Percentiles rank a stretch among this genome's conserved stretches.
Evolutionary conservation across 2,888 invertebrate genomes (phyloP).

Genomic region (Spatulosminthurus flaviceps): DNA sequence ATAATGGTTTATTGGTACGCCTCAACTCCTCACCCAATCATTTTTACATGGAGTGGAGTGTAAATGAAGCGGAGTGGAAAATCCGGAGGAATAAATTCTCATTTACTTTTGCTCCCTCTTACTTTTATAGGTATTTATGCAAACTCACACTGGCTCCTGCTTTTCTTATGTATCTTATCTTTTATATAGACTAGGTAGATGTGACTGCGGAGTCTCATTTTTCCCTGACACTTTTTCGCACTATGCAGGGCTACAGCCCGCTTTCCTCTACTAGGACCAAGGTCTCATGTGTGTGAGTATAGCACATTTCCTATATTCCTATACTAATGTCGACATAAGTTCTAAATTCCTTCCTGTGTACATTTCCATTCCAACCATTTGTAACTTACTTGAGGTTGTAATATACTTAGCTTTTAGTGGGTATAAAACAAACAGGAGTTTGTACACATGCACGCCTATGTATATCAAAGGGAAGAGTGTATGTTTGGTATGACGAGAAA

Average conservation of each 20-base stretch:
- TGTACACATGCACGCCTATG: too few relatives aligned
- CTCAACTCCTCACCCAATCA: background rate
- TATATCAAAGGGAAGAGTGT: too few relatives aligned
- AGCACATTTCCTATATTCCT: too few relatives aligned
- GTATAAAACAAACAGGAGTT: background rate
- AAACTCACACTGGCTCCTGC: constrained; percentile 13
- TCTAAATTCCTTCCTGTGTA: background rate
- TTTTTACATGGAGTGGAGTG: constrained; percentile 14
- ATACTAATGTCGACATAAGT: background rate
- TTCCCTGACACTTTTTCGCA: background rate
- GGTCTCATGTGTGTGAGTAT: too few relatives aligned
- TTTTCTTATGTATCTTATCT: constrained; percentile 37
- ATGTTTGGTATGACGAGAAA: too few relatives aligned
- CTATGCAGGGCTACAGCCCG: too few relatives aligned
- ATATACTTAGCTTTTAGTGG: background rate
- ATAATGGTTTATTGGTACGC: constrained; percentile 9
- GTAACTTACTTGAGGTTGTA: background rate
- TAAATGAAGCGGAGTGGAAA: constrained; percentile 28
- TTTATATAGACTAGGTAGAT: constrained; percentile 37
- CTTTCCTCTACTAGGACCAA: too few relatives aligned
- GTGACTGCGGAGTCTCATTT: background rate
- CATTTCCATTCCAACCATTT: background rate
- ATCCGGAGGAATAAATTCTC: constrained; percentile 29
- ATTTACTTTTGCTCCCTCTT: constrained; percentile 20
- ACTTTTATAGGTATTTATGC: constrained; percentile 34